Percentiles rank a stretch among this genome's conserved stretches.
These are phyloP conservation scores for Asteroscopus sphinx DNA, from an alignment of 2,888 invertebrate species.

Conservation along the genomic window DNA sequence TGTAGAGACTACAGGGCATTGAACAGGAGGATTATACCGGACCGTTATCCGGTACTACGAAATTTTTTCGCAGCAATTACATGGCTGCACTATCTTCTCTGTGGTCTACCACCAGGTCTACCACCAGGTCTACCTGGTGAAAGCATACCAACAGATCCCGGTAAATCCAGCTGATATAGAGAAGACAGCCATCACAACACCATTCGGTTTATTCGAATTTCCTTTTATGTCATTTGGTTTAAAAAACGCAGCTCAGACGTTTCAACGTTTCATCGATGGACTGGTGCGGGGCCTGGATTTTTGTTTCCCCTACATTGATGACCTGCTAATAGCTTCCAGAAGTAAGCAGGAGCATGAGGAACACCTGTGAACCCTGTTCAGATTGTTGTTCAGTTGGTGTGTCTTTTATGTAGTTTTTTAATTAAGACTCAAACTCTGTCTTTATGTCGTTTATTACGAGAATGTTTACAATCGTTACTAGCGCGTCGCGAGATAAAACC, in stretches of 20 bases:
- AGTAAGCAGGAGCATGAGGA: background rate
- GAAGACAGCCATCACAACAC: slow-evolving; percentile 19
- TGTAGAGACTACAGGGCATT: slow-evolving; percentile 16
- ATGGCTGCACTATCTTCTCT: slow-evolving; percentile 7
- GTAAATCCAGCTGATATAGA: slow-evolving; percentile 7
- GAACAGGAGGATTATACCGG: slow-evolving; percentile 15
- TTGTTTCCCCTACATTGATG: background rate
- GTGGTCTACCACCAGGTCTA: no score
- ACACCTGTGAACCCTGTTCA: slow-evolving; percentile 7
- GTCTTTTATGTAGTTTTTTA: no score
- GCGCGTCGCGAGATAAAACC: no score
- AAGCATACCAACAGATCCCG: slow-evolving; percentile 14
- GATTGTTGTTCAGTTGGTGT: no score
- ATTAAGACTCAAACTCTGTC: no score
- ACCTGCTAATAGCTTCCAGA: background rate
- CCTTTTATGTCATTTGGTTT: slow-evolving; percentile 4
- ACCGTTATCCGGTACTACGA: slow-evolving; percentile 18
- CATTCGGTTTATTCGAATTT: slow-evolving; percentile 7
- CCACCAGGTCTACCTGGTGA: slow-evolving; percentile 10
- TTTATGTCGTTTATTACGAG: no score
- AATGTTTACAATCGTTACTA: no score
- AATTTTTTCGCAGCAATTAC: slow-evolving; percentile 4
- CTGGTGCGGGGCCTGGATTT: background rate
- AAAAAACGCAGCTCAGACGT: slow-evolving; percentile 5
- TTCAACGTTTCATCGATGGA: slow-evolving; percentile 10